These are phyloP conservation scores for Lepus oiostolus DNA, from an alignment of 2,797 vertebrate genomes.

Conservation along the genomic window DNA sequence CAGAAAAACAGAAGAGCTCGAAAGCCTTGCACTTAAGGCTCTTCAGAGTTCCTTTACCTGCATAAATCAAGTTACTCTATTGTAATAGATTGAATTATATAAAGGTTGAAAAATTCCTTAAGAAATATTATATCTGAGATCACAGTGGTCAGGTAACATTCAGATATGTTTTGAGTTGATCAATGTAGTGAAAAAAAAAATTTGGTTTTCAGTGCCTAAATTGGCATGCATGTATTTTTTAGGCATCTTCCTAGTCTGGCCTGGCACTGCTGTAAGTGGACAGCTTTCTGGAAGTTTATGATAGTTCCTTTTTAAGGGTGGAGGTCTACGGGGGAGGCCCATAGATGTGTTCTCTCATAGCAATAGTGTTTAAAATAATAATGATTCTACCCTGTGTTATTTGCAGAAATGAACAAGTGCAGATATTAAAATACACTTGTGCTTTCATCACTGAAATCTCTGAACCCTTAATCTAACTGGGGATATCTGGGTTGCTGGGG, in stretches of 20 bases:
- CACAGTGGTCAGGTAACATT: neutral
- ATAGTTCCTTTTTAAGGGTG: neutral
- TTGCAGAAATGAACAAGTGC: slow-evolving; percentile 1
- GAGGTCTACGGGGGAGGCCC: accelerated
- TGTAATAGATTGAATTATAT: neutral
- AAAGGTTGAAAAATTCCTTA: slow-evolving; percentile 15
- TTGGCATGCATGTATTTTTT: neutral
- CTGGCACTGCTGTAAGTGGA: neutral
- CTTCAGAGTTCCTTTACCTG: neutral
- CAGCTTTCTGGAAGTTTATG: neutral
- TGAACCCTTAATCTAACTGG: neutral
- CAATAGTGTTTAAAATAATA: slow-evolving; percentile 9
- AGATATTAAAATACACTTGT: neutral
- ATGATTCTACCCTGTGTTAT: slow-evolving; percentile 13
- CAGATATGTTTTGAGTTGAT: neutral
- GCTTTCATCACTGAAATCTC: neutral
- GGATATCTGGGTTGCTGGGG: neutral
- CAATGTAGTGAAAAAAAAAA: slow-evolving; percentile 3
- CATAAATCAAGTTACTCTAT: slow-evolving; percentile 8
- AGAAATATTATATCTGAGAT: neutral
- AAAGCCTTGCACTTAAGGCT: neutral
- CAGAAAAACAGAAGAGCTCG: neutral
- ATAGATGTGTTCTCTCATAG: neutral
- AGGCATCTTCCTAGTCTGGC: neutral
- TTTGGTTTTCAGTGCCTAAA: slow-evolving; percentile 34